Evolutionary conservation across 30 jellyfish, hydroid and myxozoan genomes (phyloP).

Genomic region (Aurelia coerulea): DNA sequence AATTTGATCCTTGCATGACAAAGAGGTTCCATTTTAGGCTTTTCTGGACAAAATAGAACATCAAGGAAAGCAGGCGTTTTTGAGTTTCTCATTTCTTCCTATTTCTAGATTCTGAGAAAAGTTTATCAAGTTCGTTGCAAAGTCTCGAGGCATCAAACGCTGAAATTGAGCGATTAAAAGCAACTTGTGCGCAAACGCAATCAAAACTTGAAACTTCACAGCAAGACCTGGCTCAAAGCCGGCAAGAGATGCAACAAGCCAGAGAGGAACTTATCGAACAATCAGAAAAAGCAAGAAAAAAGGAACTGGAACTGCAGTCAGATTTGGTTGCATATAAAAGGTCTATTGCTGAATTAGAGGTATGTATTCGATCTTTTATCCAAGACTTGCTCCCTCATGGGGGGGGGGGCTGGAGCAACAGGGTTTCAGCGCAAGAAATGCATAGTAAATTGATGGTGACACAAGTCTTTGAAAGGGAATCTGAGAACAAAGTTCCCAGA

Average conservation of each 20-base stretch:
- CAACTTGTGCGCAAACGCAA: slow-evolving; percentile 85
- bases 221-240: slow-evolving; percentile 72
- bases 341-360: slow-evolving; percentile 91
- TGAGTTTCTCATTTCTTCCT: neutral
- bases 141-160: slow-evolving; percentile 89
- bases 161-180: slow-evolving; percentile 83
- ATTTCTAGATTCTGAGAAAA: slow-evolving; percentile 72
- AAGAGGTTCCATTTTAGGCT: too few relatives aligned
- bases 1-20: too few relatives aligned
- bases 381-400: too few relatives aligned
- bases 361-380: neutral
- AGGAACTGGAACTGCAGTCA: slow-evolving; percentile 84
- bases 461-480: too few relatives aligned
- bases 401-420: too few relatives aligned
- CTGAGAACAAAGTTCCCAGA: too few relatives aligned
- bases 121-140: slow-evolving; percentile 89
- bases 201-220: slow-evolving; percentile 78
- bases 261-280: slow-evolving; percentile 82
- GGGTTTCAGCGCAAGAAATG: too few relatives aligned
- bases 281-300: slow-evolving; percentile 82
- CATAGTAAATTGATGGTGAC: too few relatives aligned
- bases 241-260: slow-evolving; percentile 82
- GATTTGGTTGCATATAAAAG: slow-evolving; percentile 84
- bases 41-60: too few relatives aligned
- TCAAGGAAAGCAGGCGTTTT: too few relatives aligned